Evolutionary conservation across 2,888 invertebrate species (phyloP), one percentile per base, ranked within the genome.

Genomic region (Lobophora halterata): DNA sequence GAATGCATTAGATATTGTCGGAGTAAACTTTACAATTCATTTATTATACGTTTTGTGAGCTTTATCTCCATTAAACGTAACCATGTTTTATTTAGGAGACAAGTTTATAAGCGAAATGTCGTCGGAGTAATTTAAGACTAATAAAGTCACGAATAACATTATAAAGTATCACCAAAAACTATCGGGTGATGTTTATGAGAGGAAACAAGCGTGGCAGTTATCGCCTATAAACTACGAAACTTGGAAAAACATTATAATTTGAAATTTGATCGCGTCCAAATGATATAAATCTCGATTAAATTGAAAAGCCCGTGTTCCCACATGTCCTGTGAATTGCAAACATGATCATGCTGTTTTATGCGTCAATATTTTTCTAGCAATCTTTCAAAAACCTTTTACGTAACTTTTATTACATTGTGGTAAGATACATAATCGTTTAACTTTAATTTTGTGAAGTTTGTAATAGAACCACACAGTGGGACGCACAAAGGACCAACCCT

Each of bases 241-340:
- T 40, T 27, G 39, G 20, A 41, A 29, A 34, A 35, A 42, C 33
- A 30, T 43, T 45, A 11, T 18, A 56, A 55, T 50, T 50, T 50
- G 50, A 28, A 47, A 46, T 43, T 34, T 38, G 46, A 51, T 39
- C 48, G 37, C 52, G 34, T 33, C 21, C 28, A 39, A 49, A 30
- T 24, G 27, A 29, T 33, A 32, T 62, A 68, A 67, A 68, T 68
- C 64, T 59, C 54, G 55, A 69, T 71, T 59, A 68, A 71, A 67
- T 71, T 69, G 63, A 68, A 65, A 69, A 64, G 55, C 59, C 61
- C 61, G 48, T 68, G 66, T 77, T 79, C 75, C 74, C 76, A 76
- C 76, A 74, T 73, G 71, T 69, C 65, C 66, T 68, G 65, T 64
- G 67, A 70, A 67, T 73, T 62, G 68, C 68, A 71, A 72, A 77